Base-by-base conservation (phyloP, 2,113 vertebrate species). In the Strix aluco region DNA sequence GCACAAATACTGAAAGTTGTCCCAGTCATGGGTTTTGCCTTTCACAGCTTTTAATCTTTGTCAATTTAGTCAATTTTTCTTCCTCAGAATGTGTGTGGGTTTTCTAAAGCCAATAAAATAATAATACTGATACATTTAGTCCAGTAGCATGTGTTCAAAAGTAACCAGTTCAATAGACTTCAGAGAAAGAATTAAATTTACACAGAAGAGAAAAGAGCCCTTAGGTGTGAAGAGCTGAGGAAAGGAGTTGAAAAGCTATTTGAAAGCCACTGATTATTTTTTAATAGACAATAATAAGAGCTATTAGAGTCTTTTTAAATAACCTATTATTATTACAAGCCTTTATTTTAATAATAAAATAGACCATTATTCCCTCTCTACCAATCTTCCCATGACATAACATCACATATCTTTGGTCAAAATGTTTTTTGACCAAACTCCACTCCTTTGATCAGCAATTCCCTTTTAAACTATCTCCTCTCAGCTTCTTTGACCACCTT, bases 401-500 rank as follows among this genome's bases (percentile, higher is more conserved):
- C 11, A 69, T 44, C 73, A 80, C n/a, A 19, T 71, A 86, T 91
- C 59, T 88, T 25, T 1, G 8, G 58, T 81, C 69, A 92, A 92
- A 95, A 49, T 58, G 25, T 5, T 82, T 94, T 90, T 70, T 38
- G 38, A 38, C 38, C 38, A 38, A 38, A 38, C 38, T 86, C 59
- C 15, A 15, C 46, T 83, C n/a, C 81, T 95, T 95, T 96, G 89
- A 97, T 97, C 94, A 92, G 57, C 30, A 77, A 94, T 95, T 95
- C 91, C 38, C 55, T 97, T 96, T 96, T 78, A 87, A 95, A 94
- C 32, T 81, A 27, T 63, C 71, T 93, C 58, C 51, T 91, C 58
- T 80, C 63, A 66, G 72, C 55, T 84, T 71, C 91, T 97, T 95
- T 96, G 96, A 96, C 97, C 93, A 93, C 89, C 79, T 89, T 94